Percentiles rank a stretch among this genome's conserved stretches.
Evolutionary conservation across 2,797 vertebrate genomes (phyloP).

Genomic region (Oryzias dopingdopingensis): DNA sequence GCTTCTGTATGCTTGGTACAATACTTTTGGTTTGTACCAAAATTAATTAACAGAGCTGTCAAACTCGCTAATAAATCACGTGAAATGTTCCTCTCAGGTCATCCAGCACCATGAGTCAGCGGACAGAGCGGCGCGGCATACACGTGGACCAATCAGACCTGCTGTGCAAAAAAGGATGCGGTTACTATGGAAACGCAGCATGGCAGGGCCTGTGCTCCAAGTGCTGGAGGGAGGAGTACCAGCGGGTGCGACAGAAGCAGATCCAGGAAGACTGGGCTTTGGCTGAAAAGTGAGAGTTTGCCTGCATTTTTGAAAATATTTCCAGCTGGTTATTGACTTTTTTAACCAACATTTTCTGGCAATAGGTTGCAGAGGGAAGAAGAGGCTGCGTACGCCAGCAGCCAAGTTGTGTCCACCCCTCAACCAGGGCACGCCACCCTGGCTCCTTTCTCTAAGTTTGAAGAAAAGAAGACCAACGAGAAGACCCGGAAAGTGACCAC

Average conservation of each 20-base stretch:
- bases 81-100: slow-evolving; percentile 36
- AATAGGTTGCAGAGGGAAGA: slow-evolving; percentile 95
- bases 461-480: slow-evolving; percentile 98
- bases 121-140: slow-evolving; percentile 91
- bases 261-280: slow-evolving; percentile 98
- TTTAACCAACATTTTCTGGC: not conserved
- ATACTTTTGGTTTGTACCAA: not conserved
- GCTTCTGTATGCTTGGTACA: not conserved
- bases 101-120: slow-evolving; percentile 87
- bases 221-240: slow-evolving; percentile 98
- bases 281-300: slow-evolving; percentile 86
- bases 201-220: slow-evolving; percentile 99
- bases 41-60: not conserved
- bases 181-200: slow-evolving; percentile 94
- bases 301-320: not conserved
- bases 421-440: slow-evolving; percentile 74
- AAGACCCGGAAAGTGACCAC: slow-evolving; percentile 96
- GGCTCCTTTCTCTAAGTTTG: slow-evolving; percentile 93
- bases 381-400: slow-evolving; percentile 93
- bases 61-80: slow-evolving; percentile 4
- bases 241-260: slow-evolving; percentile 92
- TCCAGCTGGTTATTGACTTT: not conserved
- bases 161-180: slow-evolving; percentile 96
- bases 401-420: slow-evolving; percentile 69
- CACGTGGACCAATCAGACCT: slow-evolving; percentile 96